A percentile compares a stretch with the other conserved stretches of the same genome.
These are phyloP conservation scores for Poecilia gillii DNA, from an alignment of 2,797 vertebrate species.

Conservation along the genomic window DNA sequence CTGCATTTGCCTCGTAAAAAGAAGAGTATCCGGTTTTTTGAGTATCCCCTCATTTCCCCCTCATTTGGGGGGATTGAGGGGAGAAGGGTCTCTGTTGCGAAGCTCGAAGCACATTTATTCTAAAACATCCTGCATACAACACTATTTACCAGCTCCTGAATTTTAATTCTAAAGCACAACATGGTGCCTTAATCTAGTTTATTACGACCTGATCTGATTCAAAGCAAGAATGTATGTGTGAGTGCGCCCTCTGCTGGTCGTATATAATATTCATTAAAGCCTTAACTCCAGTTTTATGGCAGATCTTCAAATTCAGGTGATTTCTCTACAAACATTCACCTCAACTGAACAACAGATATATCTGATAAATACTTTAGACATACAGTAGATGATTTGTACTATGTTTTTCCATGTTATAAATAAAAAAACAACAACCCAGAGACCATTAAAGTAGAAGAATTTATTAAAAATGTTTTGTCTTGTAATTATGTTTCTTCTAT, in stretches of 20 bases:
- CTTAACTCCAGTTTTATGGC: background rate
- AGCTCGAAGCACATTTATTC: background rate
- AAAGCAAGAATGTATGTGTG: constrained; percentile 7
- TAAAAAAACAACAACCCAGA: background rate
- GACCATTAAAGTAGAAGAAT: background rate
- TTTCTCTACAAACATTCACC: background rate
- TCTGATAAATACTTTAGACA: background rate
- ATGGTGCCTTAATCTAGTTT: constrained; percentile 2
- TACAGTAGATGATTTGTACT: background rate
- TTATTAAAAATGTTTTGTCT: background rate
- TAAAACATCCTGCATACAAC: background rate
- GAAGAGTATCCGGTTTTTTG: too few relatives aligned
- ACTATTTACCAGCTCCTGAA: background rate
- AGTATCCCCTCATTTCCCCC: too few relatives aligned
- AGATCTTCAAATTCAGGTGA: background rate
- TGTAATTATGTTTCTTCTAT: constrained; percentile 28
- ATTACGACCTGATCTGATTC: background rate
- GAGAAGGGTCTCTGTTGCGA: background rate
- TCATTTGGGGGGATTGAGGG: too few relatives aligned
- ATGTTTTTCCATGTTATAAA: background rate
- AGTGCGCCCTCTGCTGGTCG: constrained; percentile 61
- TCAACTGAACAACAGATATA: background rate
- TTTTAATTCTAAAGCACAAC: background rate
- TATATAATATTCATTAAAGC: background rate
- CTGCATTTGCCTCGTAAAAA: too few relatives aligned